phyloP scores from a whole-genome alignment of 2,888 invertebrate species.

The Melanargia galathea region DNA sequence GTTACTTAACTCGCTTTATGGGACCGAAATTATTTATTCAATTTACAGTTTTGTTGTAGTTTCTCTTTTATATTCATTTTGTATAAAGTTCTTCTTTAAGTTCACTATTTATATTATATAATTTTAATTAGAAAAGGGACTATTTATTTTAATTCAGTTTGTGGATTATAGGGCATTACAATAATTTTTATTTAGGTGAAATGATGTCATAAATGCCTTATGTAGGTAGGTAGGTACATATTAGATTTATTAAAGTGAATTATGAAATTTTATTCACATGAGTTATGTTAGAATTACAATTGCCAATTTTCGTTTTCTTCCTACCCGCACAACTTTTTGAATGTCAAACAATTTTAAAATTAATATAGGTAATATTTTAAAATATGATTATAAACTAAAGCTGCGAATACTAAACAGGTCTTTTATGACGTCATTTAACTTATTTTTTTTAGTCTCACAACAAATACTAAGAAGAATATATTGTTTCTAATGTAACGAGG shows the following conservation, averaged over 20 bases:
- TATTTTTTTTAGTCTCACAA: slow-evolving; percentile 77
- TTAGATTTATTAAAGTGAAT: background rate
- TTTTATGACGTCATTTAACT: slow-evolving; percentile 43
- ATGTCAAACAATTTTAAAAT: no score
- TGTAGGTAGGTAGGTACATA: background rate
- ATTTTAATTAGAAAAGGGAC: slow-evolving; percentile 68
- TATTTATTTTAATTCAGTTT: slow-evolving; percentile 72
- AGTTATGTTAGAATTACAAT: no score
- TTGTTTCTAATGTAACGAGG: slow-evolving; percentile 66
- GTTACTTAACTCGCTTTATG: slow-evolving; percentile 48
- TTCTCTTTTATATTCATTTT: slow-evolving; percentile 58
- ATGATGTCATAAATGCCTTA: slow-evolving; percentile 55
- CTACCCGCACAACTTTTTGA: no score
- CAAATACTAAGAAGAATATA: slow-evolving; percentile 76
- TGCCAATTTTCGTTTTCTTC: no score
- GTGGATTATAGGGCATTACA: slow-evolving; percentile 60
- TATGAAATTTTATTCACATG: no score
- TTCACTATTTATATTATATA: slow-evolving; percentile 73
- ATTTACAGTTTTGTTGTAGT: slow-evolving; percentile 50
- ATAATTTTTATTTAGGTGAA: slow-evolving; percentile 50
- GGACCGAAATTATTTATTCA: slow-evolving; percentile 55
- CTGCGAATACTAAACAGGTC: background rate
- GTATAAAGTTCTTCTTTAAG: slow-evolving; percentile 75
- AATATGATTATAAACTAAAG: no score
- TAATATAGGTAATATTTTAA: no score